Conservation (phyloP, 2,888 invertebrate genomes). For the Archips crataeganus region DNA sequence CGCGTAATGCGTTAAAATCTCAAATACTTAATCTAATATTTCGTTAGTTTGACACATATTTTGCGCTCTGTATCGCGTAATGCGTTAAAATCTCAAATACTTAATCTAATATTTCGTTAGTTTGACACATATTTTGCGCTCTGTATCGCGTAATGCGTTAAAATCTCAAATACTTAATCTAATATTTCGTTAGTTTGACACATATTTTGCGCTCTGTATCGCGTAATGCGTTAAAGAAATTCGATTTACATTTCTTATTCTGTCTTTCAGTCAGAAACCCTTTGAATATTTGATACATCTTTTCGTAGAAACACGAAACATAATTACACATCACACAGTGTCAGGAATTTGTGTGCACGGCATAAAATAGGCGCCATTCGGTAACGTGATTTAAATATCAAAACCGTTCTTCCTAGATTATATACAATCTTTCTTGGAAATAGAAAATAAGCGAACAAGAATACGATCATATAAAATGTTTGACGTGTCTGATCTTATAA, state of each 20-base stretch:
- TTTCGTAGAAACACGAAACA: slow-evolving; percentile 28
- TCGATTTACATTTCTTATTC: slow-evolving; percentile 40
- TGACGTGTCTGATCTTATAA: too few species aligned
- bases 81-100: too few species aligned
- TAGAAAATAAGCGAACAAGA: background rate
- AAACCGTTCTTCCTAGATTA: background rate
- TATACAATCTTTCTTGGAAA: background rate
- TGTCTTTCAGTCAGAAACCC: slow-evolving; percentile 37
- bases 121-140: slow-evolving; percentile 29
- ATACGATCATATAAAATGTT: too few species aligned
- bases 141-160: slow-evolving; percentile 36
- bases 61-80: slow-evolving; percentile 36
- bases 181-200: background rate
- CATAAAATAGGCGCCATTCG: background rate
- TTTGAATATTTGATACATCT: slow-evolving; percentile 44
- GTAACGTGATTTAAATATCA: background rate
- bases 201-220: slow-evolving; percentile 37
- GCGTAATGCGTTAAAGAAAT: slow-evolving; percentile 41
- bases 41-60: slow-evolving; percentile 13
- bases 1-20: slow-evolving; percentile 40
- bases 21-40: background rate
- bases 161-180: background rate
- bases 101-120: background rate
- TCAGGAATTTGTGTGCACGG: slow-evolving; percentile 9
- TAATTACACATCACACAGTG: slow-evolving; percentile 26